Percentiles rank a stretch among this genome's conserved stretches.
Conservation (phyloP, 2,797 vertebrate species). For the Myripristis murdjan region DNA sequence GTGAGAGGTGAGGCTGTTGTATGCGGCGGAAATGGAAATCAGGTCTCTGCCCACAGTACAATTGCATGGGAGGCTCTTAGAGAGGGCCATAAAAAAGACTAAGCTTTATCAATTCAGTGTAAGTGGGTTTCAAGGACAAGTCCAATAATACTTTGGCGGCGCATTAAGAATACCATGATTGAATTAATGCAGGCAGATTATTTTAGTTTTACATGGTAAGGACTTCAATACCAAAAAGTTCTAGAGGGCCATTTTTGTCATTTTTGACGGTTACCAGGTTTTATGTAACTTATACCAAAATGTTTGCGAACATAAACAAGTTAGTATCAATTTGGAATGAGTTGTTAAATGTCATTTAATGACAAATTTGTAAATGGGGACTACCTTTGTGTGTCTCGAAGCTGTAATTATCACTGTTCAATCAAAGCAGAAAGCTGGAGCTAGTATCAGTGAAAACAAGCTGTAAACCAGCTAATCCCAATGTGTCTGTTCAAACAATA, state of each 20-base stretch:
- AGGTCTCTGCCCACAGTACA: conserved; percentile 60
- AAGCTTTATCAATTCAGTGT: conserved; percentile 69
- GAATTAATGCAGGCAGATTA: conserved; percentile 63
- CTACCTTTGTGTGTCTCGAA: background rate
- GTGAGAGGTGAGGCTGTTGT: conserved; percentile 60
- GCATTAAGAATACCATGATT: conserved; percentile 61
- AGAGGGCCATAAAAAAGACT: conserved; percentile 71
- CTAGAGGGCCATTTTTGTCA: background rate
- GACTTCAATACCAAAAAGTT: conserved; percentile 25
- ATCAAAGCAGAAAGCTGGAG: background rate
- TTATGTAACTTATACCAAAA: conserved; percentile 8
- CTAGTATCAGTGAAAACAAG: background rate
- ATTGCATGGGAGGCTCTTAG: conserved; percentile 62
- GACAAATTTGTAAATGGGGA: background rate
- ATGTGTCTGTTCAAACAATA: no score
- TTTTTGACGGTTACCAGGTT: conserved; percentile 29
- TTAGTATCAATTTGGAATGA: background rate
- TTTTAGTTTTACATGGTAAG: conserved; percentile 49
- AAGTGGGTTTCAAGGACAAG: conserved; percentile 81
- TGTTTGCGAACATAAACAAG: background rate
- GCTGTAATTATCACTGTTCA: background rate
- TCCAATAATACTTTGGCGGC: conserved; percentile 71
- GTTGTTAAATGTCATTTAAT: background rate
- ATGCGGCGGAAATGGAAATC: conserved; percentile 75
- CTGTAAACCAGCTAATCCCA: no score